These are phyloP conservation scores for Vultur gryphus DNA, from an alignment of 2,797 vertebrate species.

Conservation along the genomic window DNA sequence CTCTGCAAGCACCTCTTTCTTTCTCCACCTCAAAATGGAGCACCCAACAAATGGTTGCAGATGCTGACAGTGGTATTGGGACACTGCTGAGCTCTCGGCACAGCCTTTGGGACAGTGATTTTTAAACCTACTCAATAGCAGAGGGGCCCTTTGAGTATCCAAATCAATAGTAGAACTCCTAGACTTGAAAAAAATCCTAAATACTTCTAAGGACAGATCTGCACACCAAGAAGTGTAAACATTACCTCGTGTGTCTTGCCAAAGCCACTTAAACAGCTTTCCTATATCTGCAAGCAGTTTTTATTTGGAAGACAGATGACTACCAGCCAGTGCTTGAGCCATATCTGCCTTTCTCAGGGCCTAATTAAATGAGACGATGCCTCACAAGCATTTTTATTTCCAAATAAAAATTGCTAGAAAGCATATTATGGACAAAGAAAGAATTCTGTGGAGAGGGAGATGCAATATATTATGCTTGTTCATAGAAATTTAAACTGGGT, in stretches of 20 bases:
- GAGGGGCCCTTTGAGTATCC: neutral
- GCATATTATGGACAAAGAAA: neutral
- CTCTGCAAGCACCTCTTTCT: neutral
- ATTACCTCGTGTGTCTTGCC: neutral
- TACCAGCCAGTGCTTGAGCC: neutral
- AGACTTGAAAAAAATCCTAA: neutral
- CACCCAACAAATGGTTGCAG: neutral
- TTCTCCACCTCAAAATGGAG: neutral
- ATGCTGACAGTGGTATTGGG: neutral
- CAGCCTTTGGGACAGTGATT: neutral
- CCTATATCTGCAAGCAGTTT: slow-evolving; percentile 7
- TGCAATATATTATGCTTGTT: neutral
- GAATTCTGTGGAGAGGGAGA: neutral
- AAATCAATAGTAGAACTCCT: neutral
- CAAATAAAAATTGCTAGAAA: slow-evolving; percentile 45
- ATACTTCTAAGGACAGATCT: neutral
- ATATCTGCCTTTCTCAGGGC: slow-evolving; percentile 12
- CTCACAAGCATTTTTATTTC: slow-evolving; percentile 36
- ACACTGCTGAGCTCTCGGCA: neutral
- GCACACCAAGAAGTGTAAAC: neutral
- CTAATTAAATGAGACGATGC: slow-evolving; percentile 36
- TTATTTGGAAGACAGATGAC: slow-evolving; percentile 46
- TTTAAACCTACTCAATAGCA: neutral
- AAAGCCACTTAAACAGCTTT: slow-evolving; percentile 12
- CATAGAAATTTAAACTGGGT: neutral